Percentiles rank a stretch among this genome's conserved stretches.
These are phyloP conservation scores for Sebastes cheni DNA, from an alignment of 2,797 vertebrate species.

Conservation along the genomic window DNA sequence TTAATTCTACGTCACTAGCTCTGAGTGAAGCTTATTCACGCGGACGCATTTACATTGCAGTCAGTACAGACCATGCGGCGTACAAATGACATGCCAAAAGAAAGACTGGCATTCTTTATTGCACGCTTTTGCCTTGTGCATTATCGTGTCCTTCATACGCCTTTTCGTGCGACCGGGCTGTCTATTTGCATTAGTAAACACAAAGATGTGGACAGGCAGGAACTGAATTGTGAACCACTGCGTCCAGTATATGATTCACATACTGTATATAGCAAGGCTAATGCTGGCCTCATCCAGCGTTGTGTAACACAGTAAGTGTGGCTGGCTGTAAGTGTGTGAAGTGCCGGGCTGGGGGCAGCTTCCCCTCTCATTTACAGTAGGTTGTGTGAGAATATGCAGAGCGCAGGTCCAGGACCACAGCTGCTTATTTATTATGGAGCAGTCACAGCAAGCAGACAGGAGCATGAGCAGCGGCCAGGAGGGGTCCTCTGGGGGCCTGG, in stretches of 20 bases:
- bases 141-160: too few species aligned
- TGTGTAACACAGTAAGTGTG: slow-evolving; percentile 59
- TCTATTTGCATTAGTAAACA: not conserved
- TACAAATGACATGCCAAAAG: too few species aligned
- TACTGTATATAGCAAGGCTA: not conserved
- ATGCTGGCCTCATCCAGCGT: slow-evolving; percentile 2
- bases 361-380: slow-evolving; percentile 68
- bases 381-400: slow-evolving; percentile 72
- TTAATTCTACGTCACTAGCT: too few species aligned
- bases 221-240: not conserved
- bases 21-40: too few species aligned
- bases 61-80: too few species aligned
- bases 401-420: slow-evolving; percentile 49
- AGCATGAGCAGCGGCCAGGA: slow-evolving; percentile 58
- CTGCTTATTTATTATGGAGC: slow-evolving; percentile 80
- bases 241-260: not conserved
- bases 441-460: slow-evolving; percentile 59
- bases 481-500: slow-evolving; percentile 48
- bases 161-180: too few species aligned
- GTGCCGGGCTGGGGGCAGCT: slow-evolving; percentile 18
- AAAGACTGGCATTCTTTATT: too few species aligned
- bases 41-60: too few species aligned
- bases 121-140: too few species aligned
- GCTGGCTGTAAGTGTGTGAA: slow-evolving; percentile 36
- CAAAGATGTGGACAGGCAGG: not conserved